Conservation (phyloP, 2,113 vertebrate genomes). For the Gavia stellata region DNA sequence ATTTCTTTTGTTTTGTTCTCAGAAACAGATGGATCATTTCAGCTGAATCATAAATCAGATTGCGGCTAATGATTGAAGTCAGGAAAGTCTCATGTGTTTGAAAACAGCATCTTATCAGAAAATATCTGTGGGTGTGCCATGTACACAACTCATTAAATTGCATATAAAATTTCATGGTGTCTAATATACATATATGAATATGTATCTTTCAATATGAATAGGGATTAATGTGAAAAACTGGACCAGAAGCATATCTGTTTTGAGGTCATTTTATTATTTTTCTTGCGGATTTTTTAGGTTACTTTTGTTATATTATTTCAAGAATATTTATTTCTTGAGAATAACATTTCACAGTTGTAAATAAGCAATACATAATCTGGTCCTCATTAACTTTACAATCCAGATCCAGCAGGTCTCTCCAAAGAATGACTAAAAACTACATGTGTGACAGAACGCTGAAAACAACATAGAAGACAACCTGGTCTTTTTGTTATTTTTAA, state of each 20-base stretch:
- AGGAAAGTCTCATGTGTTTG: background rate
- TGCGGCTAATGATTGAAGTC: background rate
- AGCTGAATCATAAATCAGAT: conserved; percentile 18
- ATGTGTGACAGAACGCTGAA: background rate
- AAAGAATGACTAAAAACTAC: background rate
- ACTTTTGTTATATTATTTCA: background rate
- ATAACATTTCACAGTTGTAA: background rate
- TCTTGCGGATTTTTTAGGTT: background rate
- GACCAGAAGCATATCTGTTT: background rate
- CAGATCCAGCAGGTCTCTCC: background rate
- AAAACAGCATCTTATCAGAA: background rate
- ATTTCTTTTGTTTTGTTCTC: background rate
- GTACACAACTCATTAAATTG: background rate
- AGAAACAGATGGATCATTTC: conserved; percentile 25
- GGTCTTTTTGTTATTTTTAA: background rate
- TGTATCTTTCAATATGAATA: background rate
- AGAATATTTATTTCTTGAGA: background rate
- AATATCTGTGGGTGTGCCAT: background rate
- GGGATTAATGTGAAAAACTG: background rate
- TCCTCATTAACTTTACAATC: background rate
- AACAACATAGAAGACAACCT: background rate
- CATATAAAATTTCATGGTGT: background rate
- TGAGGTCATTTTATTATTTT: background rate
- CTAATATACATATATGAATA: background rate
- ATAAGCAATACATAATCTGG: background rate